A percentile compares a stretch with the other conserved stretches of the same genome.
Conservation (phyloP, 2,888 invertebrate species). For the Caenorhabditis imperialis region DNA sequence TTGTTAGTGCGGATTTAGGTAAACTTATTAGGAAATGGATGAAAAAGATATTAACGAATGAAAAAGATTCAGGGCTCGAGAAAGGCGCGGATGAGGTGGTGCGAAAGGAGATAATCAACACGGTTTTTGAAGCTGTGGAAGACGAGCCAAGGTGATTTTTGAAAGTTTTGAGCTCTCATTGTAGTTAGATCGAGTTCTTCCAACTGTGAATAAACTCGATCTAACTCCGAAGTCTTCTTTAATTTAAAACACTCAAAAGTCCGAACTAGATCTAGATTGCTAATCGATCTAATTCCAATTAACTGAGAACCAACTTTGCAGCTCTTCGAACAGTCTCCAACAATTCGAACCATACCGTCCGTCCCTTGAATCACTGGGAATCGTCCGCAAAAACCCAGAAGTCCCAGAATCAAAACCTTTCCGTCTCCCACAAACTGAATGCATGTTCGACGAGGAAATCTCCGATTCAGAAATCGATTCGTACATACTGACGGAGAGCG, state of each 20-base stretch:
- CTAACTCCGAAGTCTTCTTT: no score
- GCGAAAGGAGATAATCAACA: constrained; percentile 43
- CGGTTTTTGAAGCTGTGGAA: constrained; percentile 34
- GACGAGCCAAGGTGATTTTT: constrained; percentile 41
- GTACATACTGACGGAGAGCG: constrained; percentile 79
- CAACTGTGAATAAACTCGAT: no score
- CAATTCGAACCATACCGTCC: constrained; percentile 63
- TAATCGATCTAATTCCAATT: no score
- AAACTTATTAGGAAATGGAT: background rate
- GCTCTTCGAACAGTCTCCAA: constrained; percentile 19
- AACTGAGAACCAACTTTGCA: constrained; percentile 12
- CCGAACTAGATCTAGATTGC: no score
- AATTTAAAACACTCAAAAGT: no score
- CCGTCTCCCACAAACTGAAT: constrained; percentile 23
- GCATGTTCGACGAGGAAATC: constrained; percentile 82
- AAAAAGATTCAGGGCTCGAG: constrained; percentile 33
- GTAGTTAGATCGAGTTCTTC: no score
- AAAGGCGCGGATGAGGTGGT: constrained; percentile 45
- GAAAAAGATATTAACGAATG: constrained; percentile 6
- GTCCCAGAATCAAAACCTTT: background rate
- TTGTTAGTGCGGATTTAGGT: constrained; percentile 61
- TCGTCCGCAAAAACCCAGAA: constrained; percentile 23
- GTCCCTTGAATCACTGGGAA: constrained; percentile 71
- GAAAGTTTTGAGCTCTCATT: no score
- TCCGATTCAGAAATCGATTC: constrained; percentile 91